A percentile compares a stretch with the other conserved stretches of the same genome.
Conservation (phyloP, 2,113 vertebrate species). For the Mus spicilegus region DNA sequence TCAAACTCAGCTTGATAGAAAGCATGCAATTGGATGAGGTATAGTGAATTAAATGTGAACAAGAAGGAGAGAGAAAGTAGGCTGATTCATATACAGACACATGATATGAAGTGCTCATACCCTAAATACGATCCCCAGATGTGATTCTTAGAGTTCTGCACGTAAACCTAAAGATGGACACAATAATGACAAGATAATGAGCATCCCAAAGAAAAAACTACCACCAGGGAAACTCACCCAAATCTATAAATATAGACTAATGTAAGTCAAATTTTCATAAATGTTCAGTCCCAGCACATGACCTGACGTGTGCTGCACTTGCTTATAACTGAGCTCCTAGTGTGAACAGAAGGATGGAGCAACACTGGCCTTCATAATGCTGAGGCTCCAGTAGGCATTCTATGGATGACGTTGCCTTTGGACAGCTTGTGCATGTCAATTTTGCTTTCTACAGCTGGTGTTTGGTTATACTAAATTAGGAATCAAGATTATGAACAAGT, state of each 20-base stretch:
- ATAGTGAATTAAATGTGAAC: constrained; percentile 51
- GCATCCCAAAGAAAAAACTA: constrained; percentile 16
- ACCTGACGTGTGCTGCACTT: constrained; percentile 16
- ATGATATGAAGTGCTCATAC: not conserved
- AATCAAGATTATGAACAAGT: constrained; percentile 11
- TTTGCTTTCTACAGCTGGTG: constrained; percentile 30
- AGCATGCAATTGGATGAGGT: constrained; percentile 61
- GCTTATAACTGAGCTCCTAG: not conserved
- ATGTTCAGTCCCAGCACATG: constrained; percentile 5
- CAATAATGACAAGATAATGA: not conserved
- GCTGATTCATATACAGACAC: not conserved
- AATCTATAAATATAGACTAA: constrained; percentile 6
- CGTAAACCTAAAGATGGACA: not conserved
- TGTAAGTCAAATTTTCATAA: constrained; percentile 36
- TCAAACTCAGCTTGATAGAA: constrained; percentile 37
- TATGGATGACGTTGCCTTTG: not conserved
- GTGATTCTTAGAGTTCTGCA: constrained; percentile 33
- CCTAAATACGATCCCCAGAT: not conserved
- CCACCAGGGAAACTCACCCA: not conserved
- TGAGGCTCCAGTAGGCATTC: not conserved
- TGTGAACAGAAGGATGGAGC: not conserved
- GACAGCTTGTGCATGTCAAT: not conserved
- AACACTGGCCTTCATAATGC: not conserved
- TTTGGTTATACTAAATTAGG: constrained; percentile 29
- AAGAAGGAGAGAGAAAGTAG: constrained; percentile 13